A percentile compares a stretch with the other conserved stretches of the same genome.
These are phyloP conservation scores for Aplidium turbinatum DNA, from an alignment of 23 tunicate genomes.

Conservation along the genomic window DNA sequence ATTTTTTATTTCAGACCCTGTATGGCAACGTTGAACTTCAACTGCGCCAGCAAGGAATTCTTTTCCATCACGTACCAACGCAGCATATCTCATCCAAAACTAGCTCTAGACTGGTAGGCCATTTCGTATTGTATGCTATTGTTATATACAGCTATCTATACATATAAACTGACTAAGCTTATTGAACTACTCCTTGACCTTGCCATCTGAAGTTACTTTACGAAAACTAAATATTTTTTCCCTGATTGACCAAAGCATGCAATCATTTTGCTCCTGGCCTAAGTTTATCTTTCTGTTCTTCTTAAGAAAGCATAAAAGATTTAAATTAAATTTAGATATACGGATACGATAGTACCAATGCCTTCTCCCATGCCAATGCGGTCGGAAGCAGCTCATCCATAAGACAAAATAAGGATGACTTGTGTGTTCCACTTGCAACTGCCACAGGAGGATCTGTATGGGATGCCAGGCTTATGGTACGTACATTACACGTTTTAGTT, in stretches of 20 bases:
- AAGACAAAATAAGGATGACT: conserved; percentile 50
- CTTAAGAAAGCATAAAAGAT: conserved; percentile 1
- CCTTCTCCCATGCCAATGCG: conserved; percentile 31
- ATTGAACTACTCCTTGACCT: not conserved
- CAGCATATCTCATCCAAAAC: conserved; percentile 47
- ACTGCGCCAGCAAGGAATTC: conserved; percentile 59
- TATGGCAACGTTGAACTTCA: conserved; percentile 48
- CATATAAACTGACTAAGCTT: not conserved
- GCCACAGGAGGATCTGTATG: conserved; percentile 85
- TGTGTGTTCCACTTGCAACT: conserved; percentile 75
- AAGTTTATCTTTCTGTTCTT: too few species aligned
- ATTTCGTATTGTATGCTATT: not conserved
- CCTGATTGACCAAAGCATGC: too few species aligned
- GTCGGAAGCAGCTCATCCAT: conserved; percentile 36
- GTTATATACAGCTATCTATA: not conserved
- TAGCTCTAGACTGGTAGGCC: conserved; percentile 51
- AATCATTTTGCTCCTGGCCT: too few species aligned
- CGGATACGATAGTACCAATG: conserved; percentile 51
- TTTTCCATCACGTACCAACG: conserved; percentile 58
- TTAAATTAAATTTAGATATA: conserved; percentile 38
- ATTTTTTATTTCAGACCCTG: conserved; percentile 4
- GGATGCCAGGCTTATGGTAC: conserved; percentile 50
- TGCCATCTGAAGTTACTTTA: not conserved
- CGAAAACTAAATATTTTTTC: not conserved
- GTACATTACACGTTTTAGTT: not conserved